Evolutionary conservation across 2,113 vertebrate species (phyloP), one percentile per base, ranked within the genome.

Genomic region (Thalassoma bifasciatum): DNA sequence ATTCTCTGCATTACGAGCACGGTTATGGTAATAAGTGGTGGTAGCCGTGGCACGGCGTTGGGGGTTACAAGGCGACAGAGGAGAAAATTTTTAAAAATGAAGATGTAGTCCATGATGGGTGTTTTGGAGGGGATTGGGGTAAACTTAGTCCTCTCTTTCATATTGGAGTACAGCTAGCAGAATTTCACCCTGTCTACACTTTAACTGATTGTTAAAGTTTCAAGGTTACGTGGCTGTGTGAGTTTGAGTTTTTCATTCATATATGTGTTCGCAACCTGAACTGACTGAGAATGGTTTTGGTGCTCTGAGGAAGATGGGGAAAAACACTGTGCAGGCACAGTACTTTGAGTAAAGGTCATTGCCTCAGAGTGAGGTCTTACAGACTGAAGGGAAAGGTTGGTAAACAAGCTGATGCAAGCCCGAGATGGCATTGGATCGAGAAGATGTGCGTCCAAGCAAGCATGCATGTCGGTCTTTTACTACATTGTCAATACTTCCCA

Each of bases 61-160:
- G 77, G 88, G 87, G 84, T 90, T 82, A 82, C 81, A 88, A 91
- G 63, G 83, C 86, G 83, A 82, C 84, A 85, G 85, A 86, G 91
- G 83, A 74, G 88, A 90, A 93, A 92, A 92, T 92, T 88, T n/a
- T 88, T 87, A 89, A 89, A 86, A 79, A 89, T 89, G 82, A 90
- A 89, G 82, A 77, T 83, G 81, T 83, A 74, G 77, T 51, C 82
- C 42, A 9, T 50, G 73, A 77, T 83, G 73, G 65, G 75, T 84
- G 52, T 75, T 88, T 86, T 81, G 13, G 49, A 19, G 17, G 22
- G 40, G 52, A 56, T 50, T 17, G 17, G 13, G 68, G 76, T 23
- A 60, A 51, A 63, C 24, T 58, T 49, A 38, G 64, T 61, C 52
- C 71, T 10, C 38, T n/a, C n/a, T n/a, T 69, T 14, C 11, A n/a